phyloP scores from a whole-genome alignment of 1,140 invertebrate species.

The Drosophila albomicans region DNA sequence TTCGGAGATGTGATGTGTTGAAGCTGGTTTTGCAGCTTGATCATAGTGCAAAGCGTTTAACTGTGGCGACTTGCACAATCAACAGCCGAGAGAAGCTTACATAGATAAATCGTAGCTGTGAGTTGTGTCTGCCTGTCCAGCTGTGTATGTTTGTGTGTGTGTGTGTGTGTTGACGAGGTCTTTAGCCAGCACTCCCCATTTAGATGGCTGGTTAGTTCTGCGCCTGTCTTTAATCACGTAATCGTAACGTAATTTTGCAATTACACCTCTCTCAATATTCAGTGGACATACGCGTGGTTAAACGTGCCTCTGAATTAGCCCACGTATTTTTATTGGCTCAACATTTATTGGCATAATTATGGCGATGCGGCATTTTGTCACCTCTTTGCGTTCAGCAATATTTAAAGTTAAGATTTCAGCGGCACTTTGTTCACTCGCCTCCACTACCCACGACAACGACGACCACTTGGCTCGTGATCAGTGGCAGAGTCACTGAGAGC shows the following conservation, averaged over 20 bases:
- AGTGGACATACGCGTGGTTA: slow-evolving; percentile 47
- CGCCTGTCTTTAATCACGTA: slow-evolving; percentile 52
- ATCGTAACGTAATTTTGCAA: slow-evolving; percentile 55
- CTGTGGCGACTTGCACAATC: background rate
- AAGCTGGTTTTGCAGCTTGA: slow-evolving; percentile 3
- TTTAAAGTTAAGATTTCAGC: slow-evolving; percentile 32
- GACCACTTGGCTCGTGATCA: background rate
- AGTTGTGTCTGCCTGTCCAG: background rate
- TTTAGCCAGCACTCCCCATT: slow-evolving; percentile 36
- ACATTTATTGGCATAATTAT: slow-evolving; percentile 73
- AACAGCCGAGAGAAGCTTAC: background rate
- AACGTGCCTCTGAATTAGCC: slow-evolving; percentile 68
- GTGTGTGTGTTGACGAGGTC: slow-evolving; percentile 9
- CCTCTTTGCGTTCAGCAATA: slow-evolving; percentile 40
- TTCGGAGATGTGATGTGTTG: background rate
- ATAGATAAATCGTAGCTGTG: background rate
- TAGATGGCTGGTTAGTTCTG: slow-evolving; percentile 20
- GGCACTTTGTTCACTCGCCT: slow-evolving; percentile 8
- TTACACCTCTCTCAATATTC: slow-evolving; percentile 55
- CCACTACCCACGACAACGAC: slow-evolving; percentile 9
- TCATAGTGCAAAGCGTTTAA: slow-evolving; percentile 11
- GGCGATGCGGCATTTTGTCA: slow-evolving; percentile 61
- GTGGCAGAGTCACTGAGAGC: background rate
- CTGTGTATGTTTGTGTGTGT: background rate
- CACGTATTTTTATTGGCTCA: slow-evolving; percentile 43